Conservation (phyloP, 1,140 invertebrate species). For the Venustaconcha ellipsiformis region DNA sequence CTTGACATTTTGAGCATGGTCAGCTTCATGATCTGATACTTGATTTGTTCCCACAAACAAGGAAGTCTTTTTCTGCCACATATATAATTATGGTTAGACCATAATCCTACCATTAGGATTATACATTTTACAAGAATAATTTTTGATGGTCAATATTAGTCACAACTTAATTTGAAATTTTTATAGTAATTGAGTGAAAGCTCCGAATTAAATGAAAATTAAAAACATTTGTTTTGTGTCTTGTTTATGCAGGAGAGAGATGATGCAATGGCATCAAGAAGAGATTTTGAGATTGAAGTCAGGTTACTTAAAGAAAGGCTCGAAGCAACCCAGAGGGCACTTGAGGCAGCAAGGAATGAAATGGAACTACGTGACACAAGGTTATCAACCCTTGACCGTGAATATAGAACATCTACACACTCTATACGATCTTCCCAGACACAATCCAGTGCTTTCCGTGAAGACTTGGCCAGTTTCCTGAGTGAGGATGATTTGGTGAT, state of each 20-base stretch:
- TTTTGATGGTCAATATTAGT: too few relatives aligned
- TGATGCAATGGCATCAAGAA: conserved; percentile 50
- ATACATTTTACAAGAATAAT: too few relatives aligned
- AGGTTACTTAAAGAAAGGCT: conserved; percentile 62
- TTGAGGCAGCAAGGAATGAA: conserved; percentile 61
- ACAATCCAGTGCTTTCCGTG: conserved; percentile 56
- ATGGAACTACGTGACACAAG: conserved; percentile 57
- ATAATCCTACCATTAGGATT: too few relatives aligned
- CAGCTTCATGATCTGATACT: too few relatives aligned
- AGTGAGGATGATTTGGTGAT: conserved; percentile 46
- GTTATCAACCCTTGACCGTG: conserved; percentile 45
- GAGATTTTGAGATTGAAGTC: conserved; percentile 60
- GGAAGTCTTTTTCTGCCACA: too few relatives aligned
- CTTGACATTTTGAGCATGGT: too few relatives aligned
- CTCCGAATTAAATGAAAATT: too few relatives aligned
- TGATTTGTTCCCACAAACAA: too few relatives aligned
- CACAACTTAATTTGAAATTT: too few relatives aligned
- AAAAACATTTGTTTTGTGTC: neutral
- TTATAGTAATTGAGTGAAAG: too few relatives aligned
- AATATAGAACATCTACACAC: conserved; percentile 47
- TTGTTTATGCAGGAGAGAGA: conserved; percentile 61
- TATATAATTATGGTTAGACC: too few relatives aligned
- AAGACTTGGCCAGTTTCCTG: conserved; percentile 60
- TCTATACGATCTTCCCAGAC: conserved; percentile 42
- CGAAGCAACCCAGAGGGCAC: conserved; percentile 57